Conservation (phyloP, 1,140 invertebrate genomes). For the Thalassaphorura encarpata region DNA sequence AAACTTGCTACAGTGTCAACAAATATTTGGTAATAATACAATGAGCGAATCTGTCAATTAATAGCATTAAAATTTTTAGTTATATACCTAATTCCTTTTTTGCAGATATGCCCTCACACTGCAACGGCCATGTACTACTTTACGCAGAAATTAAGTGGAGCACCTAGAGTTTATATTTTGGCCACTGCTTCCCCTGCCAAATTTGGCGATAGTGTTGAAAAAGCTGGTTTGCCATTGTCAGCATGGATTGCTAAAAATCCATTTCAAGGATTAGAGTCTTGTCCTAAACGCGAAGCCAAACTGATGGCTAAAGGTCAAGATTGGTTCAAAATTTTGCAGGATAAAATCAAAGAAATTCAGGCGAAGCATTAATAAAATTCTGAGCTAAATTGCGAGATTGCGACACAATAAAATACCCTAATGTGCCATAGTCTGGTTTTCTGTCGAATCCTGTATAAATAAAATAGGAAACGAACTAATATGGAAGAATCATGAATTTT, state of each 20-base stretch:
- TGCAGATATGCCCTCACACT: slow-evolving; percentile 42
- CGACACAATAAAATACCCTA: no score
- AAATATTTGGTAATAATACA: slow-evolving; percentile 34
- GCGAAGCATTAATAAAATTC: not conserved
- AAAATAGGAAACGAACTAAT: no score
- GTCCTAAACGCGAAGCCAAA: slow-evolving; percentile 17
- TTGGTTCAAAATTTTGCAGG: slow-evolving; percentile 37
- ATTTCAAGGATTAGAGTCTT: slow-evolving; percentile 31
- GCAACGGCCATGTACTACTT: slow-evolving; percentile 40
- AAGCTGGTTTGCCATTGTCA: slow-evolving; percentile 34
- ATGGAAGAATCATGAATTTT: no score
- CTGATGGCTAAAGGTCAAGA: slow-evolving; percentile 37
- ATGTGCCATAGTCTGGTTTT: no score
- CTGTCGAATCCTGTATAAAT: no score
- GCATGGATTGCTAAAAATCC: slow-evolving; percentile 19
- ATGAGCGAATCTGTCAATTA: no score
- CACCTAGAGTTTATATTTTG: slow-evolving; percentile 33
- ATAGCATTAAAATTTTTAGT: no score
- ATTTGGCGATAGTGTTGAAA: slow-evolving; percentile 38
- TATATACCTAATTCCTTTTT: not conserved
- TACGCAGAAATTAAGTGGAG: slow-evolving; percentile 25
- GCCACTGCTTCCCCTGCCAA: slow-evolving; percentile 43
- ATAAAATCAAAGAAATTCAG: slow-evolving; percentile 36
- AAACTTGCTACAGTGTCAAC: slow-evolving; percentile 37
- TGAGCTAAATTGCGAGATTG: not conserved